A percentile compares a stretch with the other conserved stretches of the same genome.
phyloP scores from a whole-genome alignment of 2,797 vertebrate species.

The Sebastes variabilis region DNA sequence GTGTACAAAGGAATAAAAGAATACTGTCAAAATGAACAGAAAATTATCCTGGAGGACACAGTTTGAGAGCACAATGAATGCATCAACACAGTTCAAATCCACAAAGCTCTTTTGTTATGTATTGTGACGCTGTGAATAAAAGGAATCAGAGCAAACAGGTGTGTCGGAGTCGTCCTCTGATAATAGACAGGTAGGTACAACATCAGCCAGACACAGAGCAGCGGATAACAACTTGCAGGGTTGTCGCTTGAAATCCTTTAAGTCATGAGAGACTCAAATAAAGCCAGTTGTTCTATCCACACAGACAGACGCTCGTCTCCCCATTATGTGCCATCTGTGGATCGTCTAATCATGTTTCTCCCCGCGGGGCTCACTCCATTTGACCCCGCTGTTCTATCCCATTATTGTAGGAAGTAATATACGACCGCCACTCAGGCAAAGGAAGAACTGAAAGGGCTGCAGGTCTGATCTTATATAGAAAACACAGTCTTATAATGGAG shows the following conservation, averaged over 20 bases:
- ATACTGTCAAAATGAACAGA: not conserved
- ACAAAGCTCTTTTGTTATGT: not conserved
- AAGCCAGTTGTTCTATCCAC: not conserved
- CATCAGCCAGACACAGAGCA: not conserved
- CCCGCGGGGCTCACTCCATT: constrained; percentile 39
- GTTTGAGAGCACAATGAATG: not conserved
- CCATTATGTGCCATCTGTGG: constrained; percentile 59
- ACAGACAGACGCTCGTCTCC: constrained; percentile 29
- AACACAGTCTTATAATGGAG: constrained; percentile 48
- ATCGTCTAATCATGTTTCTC: constrained; percentile 61
- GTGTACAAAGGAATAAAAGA: not conserved
- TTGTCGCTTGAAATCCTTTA: not conserved
- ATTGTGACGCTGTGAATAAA: not conserved
- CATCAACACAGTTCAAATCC: not conserved
- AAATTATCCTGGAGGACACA: not conserved
- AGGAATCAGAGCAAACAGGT: constrained; percentile 1
- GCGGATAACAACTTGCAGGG: not conserved
- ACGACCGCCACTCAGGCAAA: constrained; percentile 10
- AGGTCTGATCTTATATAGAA: constrained; percentile 1
- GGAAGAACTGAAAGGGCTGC: constrained; percentile 8
- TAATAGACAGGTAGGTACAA: not conserved
- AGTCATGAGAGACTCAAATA: not conserved
- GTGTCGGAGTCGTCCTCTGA: not conserved
- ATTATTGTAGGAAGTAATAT: constrained; percentile 65
- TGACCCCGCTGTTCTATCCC: constrained; percentile 57